These are phyloP conservation scores for Sturmia bella DNA, from an alignment of 2,888 invertebrate genomes.

Conservation along the genomic window DNA sequence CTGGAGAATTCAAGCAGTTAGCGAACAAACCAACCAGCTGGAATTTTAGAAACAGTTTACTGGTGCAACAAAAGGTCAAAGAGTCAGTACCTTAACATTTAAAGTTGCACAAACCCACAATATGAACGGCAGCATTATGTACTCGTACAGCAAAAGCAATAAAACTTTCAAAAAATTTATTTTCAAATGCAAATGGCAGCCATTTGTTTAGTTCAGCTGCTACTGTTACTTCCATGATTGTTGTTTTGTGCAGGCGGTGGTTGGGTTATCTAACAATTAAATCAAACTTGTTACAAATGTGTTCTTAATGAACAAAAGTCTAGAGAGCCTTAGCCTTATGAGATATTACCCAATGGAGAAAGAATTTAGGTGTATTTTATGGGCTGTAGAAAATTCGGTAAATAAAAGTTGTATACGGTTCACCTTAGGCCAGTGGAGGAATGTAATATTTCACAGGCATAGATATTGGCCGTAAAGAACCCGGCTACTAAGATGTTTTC, in stretches of 20 bases:
- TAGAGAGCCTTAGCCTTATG: neutral
- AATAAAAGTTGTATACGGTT: no score
- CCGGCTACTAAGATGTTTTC: no score
- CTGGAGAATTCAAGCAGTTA: constrained; percentile 13
- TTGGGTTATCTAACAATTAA: constrained; percentile 62
- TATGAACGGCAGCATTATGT: constrained; percentile 14
- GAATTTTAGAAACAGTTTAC: constrained; percentile 17
- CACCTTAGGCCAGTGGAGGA: no score
- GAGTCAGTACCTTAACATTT: constrained; percentile 54
- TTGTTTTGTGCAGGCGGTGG: constrained; percentile 22
- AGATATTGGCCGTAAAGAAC: no score
- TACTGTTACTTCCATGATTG: neutral
- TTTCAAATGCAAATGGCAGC: constrained; percentile 59
- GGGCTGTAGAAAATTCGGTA: no score
- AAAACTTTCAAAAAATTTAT: constrained; percentile 38
- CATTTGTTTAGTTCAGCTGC: constrained; percentile 56
- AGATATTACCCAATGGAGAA: constrained; percentile 10
- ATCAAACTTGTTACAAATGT: constrained; percentile 58
- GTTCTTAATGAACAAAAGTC: constrained; percentile 27
- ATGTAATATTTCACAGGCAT: no score
- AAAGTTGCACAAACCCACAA: constrained; percentile 54
- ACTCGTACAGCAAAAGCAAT: constrained; percentile 7
- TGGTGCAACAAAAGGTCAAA: constrained; percentile 62
- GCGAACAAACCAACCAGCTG: constrained; percentile 8
- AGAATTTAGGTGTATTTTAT: neutral